Evolutionary conservation across 2,888 invertebrate genomes (phyloP).

Genomic region (Blomia tropicalis): DNA sequence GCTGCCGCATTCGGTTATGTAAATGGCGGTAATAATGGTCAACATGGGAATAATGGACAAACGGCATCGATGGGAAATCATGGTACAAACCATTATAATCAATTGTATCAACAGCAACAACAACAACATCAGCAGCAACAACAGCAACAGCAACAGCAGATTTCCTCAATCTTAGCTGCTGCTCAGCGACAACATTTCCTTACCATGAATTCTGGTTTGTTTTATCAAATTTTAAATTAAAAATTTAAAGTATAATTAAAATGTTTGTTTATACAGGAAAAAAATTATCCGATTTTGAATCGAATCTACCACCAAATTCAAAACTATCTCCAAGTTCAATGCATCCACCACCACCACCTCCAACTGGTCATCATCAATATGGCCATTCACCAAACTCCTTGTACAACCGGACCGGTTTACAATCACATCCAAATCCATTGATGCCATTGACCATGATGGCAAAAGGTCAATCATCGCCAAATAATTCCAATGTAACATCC

Average conservation of each 20-base stretch:
- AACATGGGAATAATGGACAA: background rate
- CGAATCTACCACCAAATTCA: background rate
- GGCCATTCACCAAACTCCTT: background rate
- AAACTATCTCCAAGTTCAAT: background rate
- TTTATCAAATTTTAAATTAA: background rate
- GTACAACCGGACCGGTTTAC: no score
- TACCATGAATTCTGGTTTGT: background rate
- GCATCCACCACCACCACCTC: slow-evolving; percentile 4
- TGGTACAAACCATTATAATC: background rate
- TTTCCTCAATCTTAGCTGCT: slow-evolving; percentile 9
- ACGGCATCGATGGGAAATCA: background rate
- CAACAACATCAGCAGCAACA: slow-evolving; percentile 4
- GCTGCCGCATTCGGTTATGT: background rate
- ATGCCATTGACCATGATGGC: slow-evolving; percentile 17
- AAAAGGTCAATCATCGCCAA: slow-evolving; percentile 11
- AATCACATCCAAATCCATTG: background rate
- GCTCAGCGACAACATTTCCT: slow-evolving; percentile 3
- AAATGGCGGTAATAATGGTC: background rate
- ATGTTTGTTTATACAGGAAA: background rate
- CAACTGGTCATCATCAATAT: background rate
- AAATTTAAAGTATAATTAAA: background rate
- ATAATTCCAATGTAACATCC: background rate
- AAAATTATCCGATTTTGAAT: background rate
- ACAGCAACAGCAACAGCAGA: background rate
- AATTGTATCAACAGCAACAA: background rate